A percentile compares a stretch with the other conserved stretches of the same genome.
Conservation (phyloP, 2,888 invertebrate species). For the Thalpophila matura region DNA sequence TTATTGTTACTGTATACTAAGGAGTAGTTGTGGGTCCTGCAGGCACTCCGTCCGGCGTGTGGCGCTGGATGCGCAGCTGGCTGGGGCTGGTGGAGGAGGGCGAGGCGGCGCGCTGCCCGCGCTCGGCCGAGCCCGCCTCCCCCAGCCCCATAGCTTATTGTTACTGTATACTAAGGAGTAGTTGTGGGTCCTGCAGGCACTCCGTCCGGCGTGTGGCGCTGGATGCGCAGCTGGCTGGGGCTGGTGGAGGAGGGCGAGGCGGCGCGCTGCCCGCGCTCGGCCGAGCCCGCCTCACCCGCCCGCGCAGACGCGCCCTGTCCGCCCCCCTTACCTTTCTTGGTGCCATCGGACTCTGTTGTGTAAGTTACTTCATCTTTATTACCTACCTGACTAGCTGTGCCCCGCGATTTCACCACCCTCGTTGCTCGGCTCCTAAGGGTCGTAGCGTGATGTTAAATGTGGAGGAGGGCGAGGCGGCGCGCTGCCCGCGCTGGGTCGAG, state of each 20-base stretch:
- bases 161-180: constrained; percentile 13
- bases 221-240: constrained; percentile 85
- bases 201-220: constrained; percentile 82
- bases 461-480: constrained; percentile 89
- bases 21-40: too few relatives aligned
- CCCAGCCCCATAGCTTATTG: too few relatives aligned
- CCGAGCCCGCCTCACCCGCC: constrained; percentile 93
- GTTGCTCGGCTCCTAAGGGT: too few relatives aligned
- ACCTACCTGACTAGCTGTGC: too few relatives aligned
- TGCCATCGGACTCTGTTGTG: constrained; percentile 93
- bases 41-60: too few relatives aligned
- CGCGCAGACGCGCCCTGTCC: constrained; percentile 94
- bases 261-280: constrained; percentile 94
- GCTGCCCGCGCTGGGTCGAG: constrained; percentile 93
- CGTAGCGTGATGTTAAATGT: too few relatives aligned
- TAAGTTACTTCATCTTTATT: constrained; percentile 78
- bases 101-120: too few relatives aligned
- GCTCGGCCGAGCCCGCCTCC: too few relatives aligned
- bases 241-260: constrained; percentile 84
- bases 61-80: too few relatives aligned
- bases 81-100: too few relatives aligned
- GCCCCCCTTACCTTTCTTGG: constrained; percentile 94
- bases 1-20: constrained; percentile 15
- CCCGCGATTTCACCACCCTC: too few relatives aligned
- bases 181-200: constrained; percentile 73